Conservation (phyloP, 2,113 vertebrate genomes). For the Tringa solitaria region DNA sequence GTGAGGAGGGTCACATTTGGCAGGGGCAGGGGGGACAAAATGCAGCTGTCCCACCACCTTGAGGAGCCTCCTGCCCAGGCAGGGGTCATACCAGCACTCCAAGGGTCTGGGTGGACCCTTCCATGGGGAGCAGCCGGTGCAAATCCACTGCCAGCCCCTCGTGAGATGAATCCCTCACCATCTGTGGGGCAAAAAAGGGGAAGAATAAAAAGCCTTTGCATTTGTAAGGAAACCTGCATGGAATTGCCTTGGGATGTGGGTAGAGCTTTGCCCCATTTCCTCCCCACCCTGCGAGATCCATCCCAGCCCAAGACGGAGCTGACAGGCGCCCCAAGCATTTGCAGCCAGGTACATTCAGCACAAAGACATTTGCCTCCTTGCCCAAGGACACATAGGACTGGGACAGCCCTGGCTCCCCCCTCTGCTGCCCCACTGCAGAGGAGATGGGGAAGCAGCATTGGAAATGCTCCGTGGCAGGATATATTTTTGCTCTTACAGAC, state of each 20-base stretch:
- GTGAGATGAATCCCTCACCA: not conserved
- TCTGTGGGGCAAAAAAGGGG: accelerated
- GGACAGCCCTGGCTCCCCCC: not conserved
- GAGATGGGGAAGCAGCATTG: accelerated
- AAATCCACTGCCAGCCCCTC: accelerated
- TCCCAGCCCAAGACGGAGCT: not conserved
- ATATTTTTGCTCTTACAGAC: not conserved
- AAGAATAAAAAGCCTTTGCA: not conserved
- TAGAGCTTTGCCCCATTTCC: constrained; percentile 25
- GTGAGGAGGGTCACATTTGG: not conserved
- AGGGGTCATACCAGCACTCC: not conserved
- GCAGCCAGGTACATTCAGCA: not conserved
- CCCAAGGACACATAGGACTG: not conserved
- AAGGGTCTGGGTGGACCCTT: not conserved
- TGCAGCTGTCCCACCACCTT: not conserved
- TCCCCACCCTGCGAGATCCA: not conserved
- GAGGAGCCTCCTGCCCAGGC: not conserved
- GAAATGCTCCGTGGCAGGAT: not conserved
- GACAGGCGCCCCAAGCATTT: not conserved
- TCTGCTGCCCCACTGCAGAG: not conserved
- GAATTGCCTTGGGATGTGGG: constrained; percentile 37
- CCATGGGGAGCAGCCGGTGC: not conserved
- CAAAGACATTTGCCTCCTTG: not conserved
- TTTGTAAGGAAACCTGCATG: not conserved
- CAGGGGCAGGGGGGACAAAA: not conserved